phyloP scores from a whole-genome alignment of 2,797 vertebrate genomes.

The Catamblyrhynchus diadema region DNA sequence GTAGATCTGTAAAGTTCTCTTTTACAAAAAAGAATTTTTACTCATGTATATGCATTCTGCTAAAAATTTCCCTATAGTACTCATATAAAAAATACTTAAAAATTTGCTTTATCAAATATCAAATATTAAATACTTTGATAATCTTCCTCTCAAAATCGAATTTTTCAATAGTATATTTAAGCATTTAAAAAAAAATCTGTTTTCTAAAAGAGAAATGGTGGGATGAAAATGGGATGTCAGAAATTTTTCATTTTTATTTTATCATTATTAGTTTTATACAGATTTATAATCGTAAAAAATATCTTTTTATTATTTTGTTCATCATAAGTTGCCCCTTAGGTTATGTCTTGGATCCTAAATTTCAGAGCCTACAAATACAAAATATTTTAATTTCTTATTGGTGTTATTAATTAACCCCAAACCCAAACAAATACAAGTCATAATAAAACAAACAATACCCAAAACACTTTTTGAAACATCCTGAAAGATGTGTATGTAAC shows the following conservation, averaged over 20 bases:
- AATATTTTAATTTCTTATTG: not conserved
- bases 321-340: not conserved
- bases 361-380: not conserved
- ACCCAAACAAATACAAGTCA: not conserved
- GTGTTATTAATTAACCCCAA: not conserved
- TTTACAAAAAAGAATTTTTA: not conserved
- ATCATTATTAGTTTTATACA: not conserved
- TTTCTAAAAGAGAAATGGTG: not conserved
- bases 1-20: not conserved
- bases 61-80: not conserved
- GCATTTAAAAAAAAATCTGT: not conserved
- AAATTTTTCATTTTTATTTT: not conserved
- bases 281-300: not conserved
- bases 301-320: not conserved
- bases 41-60: not conserved
- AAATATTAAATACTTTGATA: not conserved
- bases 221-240: not conserved
- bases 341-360: not conserved
- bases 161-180: not conserved
- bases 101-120: not conserved
- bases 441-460: not conserved
- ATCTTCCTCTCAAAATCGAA: not conserved
- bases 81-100: not conserved
- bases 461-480: not conserved
- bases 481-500: rapidly evolving